phyloP scores from a whole-genome alignment of 2,888 invertebrate genomes.

The Agrilus mali region DNA sequence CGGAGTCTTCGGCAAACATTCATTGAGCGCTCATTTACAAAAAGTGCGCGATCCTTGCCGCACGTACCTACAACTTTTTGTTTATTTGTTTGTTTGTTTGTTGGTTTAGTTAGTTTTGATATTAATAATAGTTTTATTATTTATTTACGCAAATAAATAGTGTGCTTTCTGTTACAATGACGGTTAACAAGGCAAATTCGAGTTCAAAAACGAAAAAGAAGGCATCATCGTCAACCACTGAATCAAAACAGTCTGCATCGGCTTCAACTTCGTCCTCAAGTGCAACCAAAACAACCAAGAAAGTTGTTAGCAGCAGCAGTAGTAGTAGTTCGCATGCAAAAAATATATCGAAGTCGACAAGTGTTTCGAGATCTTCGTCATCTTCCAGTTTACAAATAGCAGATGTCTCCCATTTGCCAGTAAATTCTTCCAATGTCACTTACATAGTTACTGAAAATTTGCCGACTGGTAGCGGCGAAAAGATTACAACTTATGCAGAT shows the following conservation, averaged over 20 bases:
- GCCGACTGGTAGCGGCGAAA: slow-evolving; percentile 30
- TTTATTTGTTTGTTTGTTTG: background rate
- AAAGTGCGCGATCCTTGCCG: slow-evolving; percentile 5
- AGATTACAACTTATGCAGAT: slow-evolving; percentile 29
- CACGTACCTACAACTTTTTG: background rate
- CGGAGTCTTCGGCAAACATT: background rate
- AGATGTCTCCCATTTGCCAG: slow-evolving; percentile 31
- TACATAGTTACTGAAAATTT: slow-evolving; percentile 31
- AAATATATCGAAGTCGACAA: slow-evolving; percentile 13
- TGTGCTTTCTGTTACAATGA: slow-evolving; percentile 18
- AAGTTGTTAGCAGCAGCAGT: slow-evolving; percentile 13
- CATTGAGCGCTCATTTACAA: slow-evolving; percentile 2
- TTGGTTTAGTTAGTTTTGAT: background rate
- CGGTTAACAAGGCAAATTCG: slow-evolving; percentile 25
- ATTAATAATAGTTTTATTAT: slow-evolving; percentile 1
- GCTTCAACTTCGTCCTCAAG: slow-evolving; percentile 16
- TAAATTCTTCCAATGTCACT: slow-evolving; percentile 23
- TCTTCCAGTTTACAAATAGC: slow-evolving; percentile 30
- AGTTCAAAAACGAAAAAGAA: slow-evolving; percentile 10
- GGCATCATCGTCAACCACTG: background rate
- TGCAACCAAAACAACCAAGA: slow-evolving; percentile 14
- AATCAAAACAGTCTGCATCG: slow-evolving; percentile 4
- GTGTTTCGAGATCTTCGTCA: slow-evolving; percentile 27
- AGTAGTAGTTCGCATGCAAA: slow-evolving; percentile 2
- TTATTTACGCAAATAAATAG: background rate